Percentiles rank a stretch among this genome's conserved stretches.
Conservation (phyloP, 1,140 invertebrate species). For the Paracyclopina nana region DNA sequence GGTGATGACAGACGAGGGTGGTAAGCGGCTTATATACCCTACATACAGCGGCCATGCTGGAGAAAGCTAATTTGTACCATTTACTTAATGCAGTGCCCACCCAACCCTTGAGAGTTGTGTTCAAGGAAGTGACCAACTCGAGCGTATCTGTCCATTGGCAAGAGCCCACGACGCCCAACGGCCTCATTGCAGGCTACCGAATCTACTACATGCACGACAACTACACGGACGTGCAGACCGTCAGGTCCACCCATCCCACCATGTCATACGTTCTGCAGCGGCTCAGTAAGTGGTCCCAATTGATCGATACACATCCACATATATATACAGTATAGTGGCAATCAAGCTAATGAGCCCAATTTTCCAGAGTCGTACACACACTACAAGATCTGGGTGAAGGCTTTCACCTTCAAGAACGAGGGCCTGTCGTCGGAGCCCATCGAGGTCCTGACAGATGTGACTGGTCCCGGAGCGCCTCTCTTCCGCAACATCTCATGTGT, state of each 20-base stretch:
- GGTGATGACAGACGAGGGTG: conserved; percentile 57
- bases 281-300: conserved; percentile 15
- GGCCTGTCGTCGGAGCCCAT: conserved; percentile 38
- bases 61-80: conserved; percentile 7
- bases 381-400: conserved; percentile 67
- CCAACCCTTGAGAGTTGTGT: conserved; percentile 52
- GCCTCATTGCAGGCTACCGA: conserved; percentile 42
- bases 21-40: conserved; percentile 31
- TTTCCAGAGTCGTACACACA: conserved; percentile 51
- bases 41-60: conserved; percentile 5
- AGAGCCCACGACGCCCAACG: conserved; percentile 47
- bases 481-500: conserved; percentile 16
- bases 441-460: conserved; percentile 16
- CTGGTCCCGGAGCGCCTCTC: conserved; percentile 5
- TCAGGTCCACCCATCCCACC: conserved; percentile 28
- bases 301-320: too few species aligned
- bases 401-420: conserved; percentile 47
- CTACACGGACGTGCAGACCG: conserved; percentile 39
- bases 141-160: conserved; percentile 55
- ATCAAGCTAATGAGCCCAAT: too few species aligned
- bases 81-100: conserved; percentile 40
- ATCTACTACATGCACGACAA: conserved; percentile 46
- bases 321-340: too few species aligned
- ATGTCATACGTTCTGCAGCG: conserved; percentile 22
- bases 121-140: conserved; percentile 45